phyloP scores from a whole-genome alignment of 2,113 vertebrate species.

The Odocoileus virginianus region DNA sequence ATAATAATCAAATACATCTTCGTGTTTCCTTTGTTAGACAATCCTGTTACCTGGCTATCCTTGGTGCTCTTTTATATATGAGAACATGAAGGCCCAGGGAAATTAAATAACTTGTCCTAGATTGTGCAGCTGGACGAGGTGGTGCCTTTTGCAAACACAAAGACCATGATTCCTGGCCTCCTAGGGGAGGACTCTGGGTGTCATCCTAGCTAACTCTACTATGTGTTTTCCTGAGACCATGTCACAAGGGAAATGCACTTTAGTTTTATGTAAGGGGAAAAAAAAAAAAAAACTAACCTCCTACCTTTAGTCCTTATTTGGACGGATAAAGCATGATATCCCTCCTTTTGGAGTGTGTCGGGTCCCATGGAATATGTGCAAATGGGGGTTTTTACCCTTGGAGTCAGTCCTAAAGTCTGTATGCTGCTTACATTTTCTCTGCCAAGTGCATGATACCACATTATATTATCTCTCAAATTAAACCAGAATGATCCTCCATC shows the following conservation, averaged over 20 bases:
- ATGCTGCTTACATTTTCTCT: neutral
- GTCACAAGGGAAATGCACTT: neutral
- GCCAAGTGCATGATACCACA: neutral
- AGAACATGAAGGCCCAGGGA: neutral
- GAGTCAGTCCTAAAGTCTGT: neutral
- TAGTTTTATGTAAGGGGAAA: neutral
- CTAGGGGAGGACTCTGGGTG: neutral
- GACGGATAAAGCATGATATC: neutral
- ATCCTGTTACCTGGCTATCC: neutral
- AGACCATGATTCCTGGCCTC: neutral
- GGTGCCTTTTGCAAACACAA: neutral
- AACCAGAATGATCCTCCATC: neutral
- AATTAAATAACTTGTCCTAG: neutral
- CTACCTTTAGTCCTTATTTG: neutral
- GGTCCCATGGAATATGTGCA: accelerated
- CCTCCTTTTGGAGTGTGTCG: neutral
- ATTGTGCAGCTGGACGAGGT: neutral
- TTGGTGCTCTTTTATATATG: neutral
- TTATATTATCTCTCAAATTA: neutral
- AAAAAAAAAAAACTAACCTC: neutral
- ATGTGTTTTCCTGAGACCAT: neutral
- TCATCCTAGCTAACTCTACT: neutral
- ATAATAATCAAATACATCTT: neutral
- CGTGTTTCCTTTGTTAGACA: neutral
- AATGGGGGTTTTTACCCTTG: neutral